Base-by-base conservation (phyloP, 2,888 invertebrate species). In the Alsophila aescularia region DNA sequence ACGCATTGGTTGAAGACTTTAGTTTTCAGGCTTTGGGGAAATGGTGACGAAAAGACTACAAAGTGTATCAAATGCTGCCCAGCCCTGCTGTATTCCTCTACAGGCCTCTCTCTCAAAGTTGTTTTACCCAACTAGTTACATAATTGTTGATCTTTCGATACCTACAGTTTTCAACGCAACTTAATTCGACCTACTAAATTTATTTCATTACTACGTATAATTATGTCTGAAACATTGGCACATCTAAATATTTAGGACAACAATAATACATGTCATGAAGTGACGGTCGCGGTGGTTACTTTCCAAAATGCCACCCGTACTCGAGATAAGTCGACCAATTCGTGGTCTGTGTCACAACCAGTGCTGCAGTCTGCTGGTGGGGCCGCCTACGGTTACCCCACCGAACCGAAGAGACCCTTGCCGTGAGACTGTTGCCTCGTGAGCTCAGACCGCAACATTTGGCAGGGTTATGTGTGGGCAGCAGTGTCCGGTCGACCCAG, bases 401-500 rank as follows among this genome's bases (percentile, higher is more conserved):
- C 74, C 45, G 67, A 76, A 72, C 81, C 72, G 55, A 77, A 77
- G 75, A 73, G 80, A 71, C 73, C 62, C 27, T 62, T 12, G 12
- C 14, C 1, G 1, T 1, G 9, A 14, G 55, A 66, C 53, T 64
- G 67, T 61, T 56, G 56, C 67, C 54, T 65, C 65, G 75, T 77
- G 73, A 75, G 76, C 72, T 79, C 77, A 72, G 65, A 61, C 55
- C 39, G 52, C 53, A 34, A 48, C 37, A 47, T 54, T 61, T 49
- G 35, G 57, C 43, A 41, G 52, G 44, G 37, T 48, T 56, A 34
- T 44, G 76, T 72, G 80, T 81, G 74, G 81, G 83, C 61, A 68
- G 78, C 74, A 40, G 51, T 82, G 85, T 88, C 87, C 89, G 88
- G 85, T 83, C 87, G 89, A 87, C 89, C 88, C 74, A 88, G 79